Conservation (phyloP, 2,113 vertebrate species). For the Tamias sibiricus region DNA sequence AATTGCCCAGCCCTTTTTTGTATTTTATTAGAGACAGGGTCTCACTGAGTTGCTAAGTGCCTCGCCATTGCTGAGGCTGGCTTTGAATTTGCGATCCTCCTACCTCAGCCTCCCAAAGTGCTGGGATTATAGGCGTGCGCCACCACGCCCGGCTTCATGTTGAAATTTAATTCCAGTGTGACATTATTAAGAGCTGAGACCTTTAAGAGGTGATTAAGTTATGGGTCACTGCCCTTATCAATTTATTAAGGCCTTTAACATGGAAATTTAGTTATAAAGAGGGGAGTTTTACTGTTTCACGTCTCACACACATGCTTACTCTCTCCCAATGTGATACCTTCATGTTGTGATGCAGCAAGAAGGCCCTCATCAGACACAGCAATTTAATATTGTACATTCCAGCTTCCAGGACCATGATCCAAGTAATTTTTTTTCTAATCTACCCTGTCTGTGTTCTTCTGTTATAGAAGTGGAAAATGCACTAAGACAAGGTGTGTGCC, state of each 20-base stretch:
- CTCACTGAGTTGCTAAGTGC: too few relatives aligned
- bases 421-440: not conserved
- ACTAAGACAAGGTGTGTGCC: not conserved
- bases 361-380: not conserved
- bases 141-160: too few relatives aligned
- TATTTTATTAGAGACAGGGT: too few relatives aligned
- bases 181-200: not conserved
- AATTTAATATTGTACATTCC: not conserved
- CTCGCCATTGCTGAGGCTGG: too few relatives aligned
- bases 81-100: too few relatives aligned
- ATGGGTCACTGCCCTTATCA: too few relatives aligned
- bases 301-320: not conserved
- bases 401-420: not conserved
- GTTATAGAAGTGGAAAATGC: not conserved
- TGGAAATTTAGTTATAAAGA: not conserved
- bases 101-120: too few relatives aligned
- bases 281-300: not conserved
- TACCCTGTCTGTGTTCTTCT: not conserved
- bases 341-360: not conserved
- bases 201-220: not conserved
- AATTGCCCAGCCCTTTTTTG: too few relatives aligned
- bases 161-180: not conserved
- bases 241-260: not conserved
- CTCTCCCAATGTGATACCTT: not conserved
- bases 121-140: too few relatives aligned